phyloP scores from a whole-genome alignment of 2,113 vertebrate genomes.

The Xenus cinereus region DNA sequence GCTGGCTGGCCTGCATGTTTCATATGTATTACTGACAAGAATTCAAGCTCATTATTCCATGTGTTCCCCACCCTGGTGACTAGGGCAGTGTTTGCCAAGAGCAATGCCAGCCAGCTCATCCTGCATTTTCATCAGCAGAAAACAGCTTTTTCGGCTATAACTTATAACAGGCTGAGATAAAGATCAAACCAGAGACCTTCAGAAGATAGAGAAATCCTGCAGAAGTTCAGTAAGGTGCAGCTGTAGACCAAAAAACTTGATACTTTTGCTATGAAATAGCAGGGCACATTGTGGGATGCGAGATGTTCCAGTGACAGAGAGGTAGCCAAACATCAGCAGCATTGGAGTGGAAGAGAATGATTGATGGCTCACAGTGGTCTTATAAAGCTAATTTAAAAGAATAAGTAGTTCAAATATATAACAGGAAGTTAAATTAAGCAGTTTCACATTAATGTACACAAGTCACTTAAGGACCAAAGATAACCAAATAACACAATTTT shows the following conservation, averaged over 20 bases:
- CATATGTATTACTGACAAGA: not conserved
- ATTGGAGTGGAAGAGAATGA: not conserved
- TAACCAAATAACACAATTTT: not conserved
- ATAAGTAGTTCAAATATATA: not conserved
- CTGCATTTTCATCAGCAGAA: not conserved
- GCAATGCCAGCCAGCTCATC: not conserved
- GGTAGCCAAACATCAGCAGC: not conserved
- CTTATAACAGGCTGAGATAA: not conserved
- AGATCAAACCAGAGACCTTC: not conserved
- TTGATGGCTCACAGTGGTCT: not conserved
- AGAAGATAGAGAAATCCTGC: not conserved
- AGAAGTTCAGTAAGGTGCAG: not conserved
- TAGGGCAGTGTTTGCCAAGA: not conserved
- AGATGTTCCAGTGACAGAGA: not conserved
- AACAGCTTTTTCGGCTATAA: not conserved
- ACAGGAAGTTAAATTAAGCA: not conserved
- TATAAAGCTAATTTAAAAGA: not conserved
- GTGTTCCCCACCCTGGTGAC: not conserved
- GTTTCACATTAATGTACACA: not conserved
- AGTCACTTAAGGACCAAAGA: not conserved
- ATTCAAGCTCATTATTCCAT: constrained; percentile 1
- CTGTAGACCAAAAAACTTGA: not conserved
- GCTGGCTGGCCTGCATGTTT: not conserved
- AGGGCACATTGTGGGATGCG: too few relatives aligned
- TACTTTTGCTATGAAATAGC: not conserved